Base-by-base conservation (phyloP, 1,140 invertebrate species). In the Probaryconus sp. region DNA sequence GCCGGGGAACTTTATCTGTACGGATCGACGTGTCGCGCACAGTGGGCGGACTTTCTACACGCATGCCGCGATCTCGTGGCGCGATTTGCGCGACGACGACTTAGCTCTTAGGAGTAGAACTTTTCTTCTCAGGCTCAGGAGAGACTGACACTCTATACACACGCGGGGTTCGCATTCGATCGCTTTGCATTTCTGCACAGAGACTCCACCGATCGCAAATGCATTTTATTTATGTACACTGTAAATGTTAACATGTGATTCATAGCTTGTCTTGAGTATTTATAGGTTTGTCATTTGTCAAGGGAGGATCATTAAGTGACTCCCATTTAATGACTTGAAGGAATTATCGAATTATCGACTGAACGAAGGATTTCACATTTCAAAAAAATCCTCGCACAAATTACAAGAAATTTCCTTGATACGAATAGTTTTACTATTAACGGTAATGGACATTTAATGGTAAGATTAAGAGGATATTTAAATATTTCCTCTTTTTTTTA, bases 11-110 rank as follows among this genome's bases (percentile, higher is more conserved):
- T 60, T 75, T 77, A 79, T 77, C 71, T 55, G 28, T 18, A 42
- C 53, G 50, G 61, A 78, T 76, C 69, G 61, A 53, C 67, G 72
- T 71, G 79, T 80, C 79, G 58, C 77, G 63, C 64, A 73, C 71
- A 77, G 76, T 79, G 71, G 79, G 79, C 78, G 78, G 61, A 81
- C 79, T 81, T 81, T 81, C 79, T 81, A 78, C 31, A 67, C 61
- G 37, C 63, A 67, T 43, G 51, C 37, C 33, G 26, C 13, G 58
- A 65, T 56, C 40, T 77, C 65, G 58, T 50, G 47, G 30, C 38
- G 31, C 38, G 50, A 33, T 61, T 55, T 50, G 31, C 45, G 35
- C 64, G 64, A 65, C 28, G 60, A 43, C n/a, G n/a, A n/a, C n/a
- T n/a, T n/a, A n/a, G n/a, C n/a, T n/a, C n/a, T n/a, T n/a, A n/a